These are phyloP conservation scores for Bufo bufo DNA, from an alignment of 2,113 vertebrate genomes.

Conservation along the genomic window DNA sequence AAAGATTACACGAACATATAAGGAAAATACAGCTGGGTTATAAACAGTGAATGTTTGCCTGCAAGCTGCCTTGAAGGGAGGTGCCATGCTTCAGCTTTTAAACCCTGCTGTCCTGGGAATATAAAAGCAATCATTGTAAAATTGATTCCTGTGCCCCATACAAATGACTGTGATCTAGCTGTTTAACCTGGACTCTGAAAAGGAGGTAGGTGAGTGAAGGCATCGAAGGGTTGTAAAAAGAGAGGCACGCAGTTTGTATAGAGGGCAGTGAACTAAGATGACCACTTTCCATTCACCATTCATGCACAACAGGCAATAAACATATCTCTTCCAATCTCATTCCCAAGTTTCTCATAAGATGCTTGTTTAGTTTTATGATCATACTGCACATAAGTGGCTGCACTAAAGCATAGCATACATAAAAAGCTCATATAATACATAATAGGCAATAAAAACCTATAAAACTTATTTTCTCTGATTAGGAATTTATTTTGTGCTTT, in stretches of 20 bases:
- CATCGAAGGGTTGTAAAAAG: conserved; percentile 7
- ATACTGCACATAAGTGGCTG: neutral
- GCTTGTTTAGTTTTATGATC: conserved; percentile 19
- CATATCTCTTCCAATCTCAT: conserved; percentile 2
- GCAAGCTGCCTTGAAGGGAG: neutral
- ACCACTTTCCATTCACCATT: conserved; percentile 11
- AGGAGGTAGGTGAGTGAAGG: neutral
- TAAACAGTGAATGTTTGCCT: neutral
- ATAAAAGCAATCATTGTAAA: conserved; percentile 29
- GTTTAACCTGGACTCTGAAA: conserved; percentile 20
- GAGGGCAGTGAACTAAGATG: conserved; percentile 23
- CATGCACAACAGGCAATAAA: conserved; percentile 21
- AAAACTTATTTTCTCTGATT: neutral
- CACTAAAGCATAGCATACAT: neutral
- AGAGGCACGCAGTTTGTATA: neutral
- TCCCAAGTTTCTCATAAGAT: conserved; percentile 2
- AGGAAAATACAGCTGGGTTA: neutral
- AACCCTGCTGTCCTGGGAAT: conserved; percentile 14
- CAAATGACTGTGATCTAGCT: conserved; percentile 23
- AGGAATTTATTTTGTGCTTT: neutral
- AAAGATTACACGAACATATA: neutral
- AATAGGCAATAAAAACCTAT: neutral
- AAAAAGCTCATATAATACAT: neutral
- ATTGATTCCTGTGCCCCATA: conserved; percentile 9
- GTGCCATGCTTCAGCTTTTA: neutral